Conservation (phyloP, 2,113 vertebrate species). For the Syrrhaptes paradoxus region DNA sequence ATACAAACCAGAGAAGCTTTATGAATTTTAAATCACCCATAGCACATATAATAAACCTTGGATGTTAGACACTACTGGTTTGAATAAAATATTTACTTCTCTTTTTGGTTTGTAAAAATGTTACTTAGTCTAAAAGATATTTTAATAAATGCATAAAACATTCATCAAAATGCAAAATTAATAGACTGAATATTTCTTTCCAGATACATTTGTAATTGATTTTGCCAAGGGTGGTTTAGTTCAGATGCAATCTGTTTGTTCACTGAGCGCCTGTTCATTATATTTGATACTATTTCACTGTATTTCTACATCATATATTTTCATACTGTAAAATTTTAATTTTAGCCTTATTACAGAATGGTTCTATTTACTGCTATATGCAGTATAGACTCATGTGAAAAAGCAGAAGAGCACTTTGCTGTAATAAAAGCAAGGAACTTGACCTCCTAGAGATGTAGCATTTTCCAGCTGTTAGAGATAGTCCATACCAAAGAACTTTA, state of each 20-base stretch:
- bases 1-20: slow-evolving; percentile 12
- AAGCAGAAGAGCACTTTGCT: not conserved
- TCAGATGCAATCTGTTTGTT: not conserved
- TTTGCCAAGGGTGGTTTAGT: slow-evolving; percentile 29
- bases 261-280: not conserved
- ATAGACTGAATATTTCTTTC: slow-evolving; percentile 10
- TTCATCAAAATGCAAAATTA: slow-evolving; percentile 51
- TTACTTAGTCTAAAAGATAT: slow-evolving; percentile 21
- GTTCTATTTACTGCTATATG: not conserved
- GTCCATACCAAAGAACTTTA: not conserved
- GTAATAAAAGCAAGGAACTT: not conserved
- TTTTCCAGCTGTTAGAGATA: not conserved
- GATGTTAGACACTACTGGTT: slow-evolving; percentile 43
- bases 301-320: not conserved
- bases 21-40: slow-evolving; percentile 57
- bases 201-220: slow-evolving; percentile 39
- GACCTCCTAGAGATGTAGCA: not conserved
- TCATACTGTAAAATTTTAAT: slow-evolving; percentile 12
- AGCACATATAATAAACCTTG: not conserved
- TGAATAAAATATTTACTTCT: slow-evolving; percentile 46
- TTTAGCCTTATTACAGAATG: not conserved
- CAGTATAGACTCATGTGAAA: not conserved
- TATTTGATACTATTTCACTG: not conserved
- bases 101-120: slow-evolving; percentile 41
- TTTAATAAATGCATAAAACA: slow-evolving; percentile 59